Conservation (phyloP, 2,113 vertebrate genomes). For the Lepisosteus osseus region DNA sequence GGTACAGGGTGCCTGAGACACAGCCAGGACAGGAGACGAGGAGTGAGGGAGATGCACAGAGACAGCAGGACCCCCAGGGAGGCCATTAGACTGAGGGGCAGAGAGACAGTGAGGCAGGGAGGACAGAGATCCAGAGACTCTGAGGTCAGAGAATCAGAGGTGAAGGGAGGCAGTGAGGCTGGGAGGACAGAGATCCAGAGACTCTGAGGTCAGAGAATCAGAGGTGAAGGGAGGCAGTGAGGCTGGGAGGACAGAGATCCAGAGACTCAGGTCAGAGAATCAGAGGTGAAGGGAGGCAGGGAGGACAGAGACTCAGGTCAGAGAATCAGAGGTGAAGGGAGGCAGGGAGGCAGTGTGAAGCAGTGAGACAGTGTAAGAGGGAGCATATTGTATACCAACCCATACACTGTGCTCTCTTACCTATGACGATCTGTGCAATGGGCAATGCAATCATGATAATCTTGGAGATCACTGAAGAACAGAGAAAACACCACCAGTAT, state of each 20-base stretch:
- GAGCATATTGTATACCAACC: constrained; percentile 5
- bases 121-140: no score
- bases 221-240: background rate
- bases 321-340: background rate
- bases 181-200: no score
- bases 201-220: no score
- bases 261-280: background rate
- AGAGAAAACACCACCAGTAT: no score
- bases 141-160: no score
- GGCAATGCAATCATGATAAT: constrained; percentile 25
- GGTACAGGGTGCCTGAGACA: constrained; percentile 42
- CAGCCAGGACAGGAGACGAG: background rate
- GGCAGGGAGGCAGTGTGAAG: background rate
- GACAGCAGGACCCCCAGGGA: background rate
- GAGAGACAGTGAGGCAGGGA: no score
- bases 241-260: no score
- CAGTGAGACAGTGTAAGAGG: background rate
- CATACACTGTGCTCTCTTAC: constrained; percentile 29
- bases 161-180: no score
- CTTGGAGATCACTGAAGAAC: constrained; percentile 41
- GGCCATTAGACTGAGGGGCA: no score
- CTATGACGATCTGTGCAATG: constrained; percentile 51
- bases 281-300: no score
- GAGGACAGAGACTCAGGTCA: background rate
- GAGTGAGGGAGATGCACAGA: background rate